A percentile compares a stretch with the other conserved stretches of the same genome.
Evolutionary conservation across 1,140 invertebrate species (phyloP).

Genomic region (Ectropis grisescens): DNA sequence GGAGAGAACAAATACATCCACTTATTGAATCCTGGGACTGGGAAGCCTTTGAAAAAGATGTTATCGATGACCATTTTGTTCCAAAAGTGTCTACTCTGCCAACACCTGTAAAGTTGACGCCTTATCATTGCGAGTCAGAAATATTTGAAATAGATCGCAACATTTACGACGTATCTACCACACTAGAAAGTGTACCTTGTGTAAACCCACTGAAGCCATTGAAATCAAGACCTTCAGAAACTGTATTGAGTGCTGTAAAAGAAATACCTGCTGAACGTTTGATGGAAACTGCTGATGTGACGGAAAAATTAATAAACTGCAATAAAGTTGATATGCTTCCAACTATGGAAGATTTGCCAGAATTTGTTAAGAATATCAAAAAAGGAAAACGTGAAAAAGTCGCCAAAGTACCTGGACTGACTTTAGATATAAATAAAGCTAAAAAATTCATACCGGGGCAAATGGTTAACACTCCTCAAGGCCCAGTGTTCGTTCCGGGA

Average conservation of each 20-base stretch:
- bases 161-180: slow-evolving; percentile 68
- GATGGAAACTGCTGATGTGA: slow-evolving; percentile 71
- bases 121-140: slow-evolving; percentile 64
- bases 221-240: slow-evolving; percentile 63
- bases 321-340: slow-evolving; percentile 73
- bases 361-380: slow-evolving; percentile 74
- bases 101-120: slow-evolving; percentile 60
- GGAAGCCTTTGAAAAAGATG: slow-evolving; percentile 73
- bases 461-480: slow-evolving; percentile 77
- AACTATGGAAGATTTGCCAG: slow-evolving; percentile 73
- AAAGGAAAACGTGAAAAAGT: slow-evolving; percentile 72
- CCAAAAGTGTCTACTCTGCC: slow-evolving; percentile 67
- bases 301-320: slow-evolving; percentile 68
- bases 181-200: slow-evolving; percentile 75
- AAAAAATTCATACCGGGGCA: slow-evolving; percentile 78
- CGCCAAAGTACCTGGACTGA: slow-evolving; percentile 74
- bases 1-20: slow-evolving; percentile 72
- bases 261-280: slow-evolving; percentile 70
- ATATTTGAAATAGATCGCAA: slow-evolving; percentile 50
- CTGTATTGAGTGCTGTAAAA: slow-evolving; percentile 63
- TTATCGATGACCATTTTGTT: slow-evolving; percentile 29
- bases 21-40: slow-evolving; percentile 74
- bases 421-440: slow-evolving; percentile 74
- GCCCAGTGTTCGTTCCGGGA: slow-evolving; percentile 79
- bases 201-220: slow-evolving; percentile 73